phyloP scores from a whole-genome alignment of 2,797 vertebrate genomes.

The Amblyraja radiata region DNA sequence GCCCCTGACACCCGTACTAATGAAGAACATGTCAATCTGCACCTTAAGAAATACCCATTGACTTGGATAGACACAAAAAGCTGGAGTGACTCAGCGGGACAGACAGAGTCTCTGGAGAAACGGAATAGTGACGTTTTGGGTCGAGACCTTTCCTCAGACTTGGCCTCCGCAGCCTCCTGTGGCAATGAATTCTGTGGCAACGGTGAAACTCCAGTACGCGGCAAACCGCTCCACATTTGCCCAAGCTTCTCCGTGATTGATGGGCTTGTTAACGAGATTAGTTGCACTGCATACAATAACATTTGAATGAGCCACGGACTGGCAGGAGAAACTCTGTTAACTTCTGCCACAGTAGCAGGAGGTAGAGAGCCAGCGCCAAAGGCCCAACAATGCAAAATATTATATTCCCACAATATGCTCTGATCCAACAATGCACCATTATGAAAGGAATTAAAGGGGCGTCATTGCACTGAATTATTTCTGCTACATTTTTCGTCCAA shows the following conservation, averaged over 20 bases:
- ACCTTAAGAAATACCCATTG: no score
- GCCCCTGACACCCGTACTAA: no score
- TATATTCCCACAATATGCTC: not conserved
- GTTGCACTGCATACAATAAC: not conserved
- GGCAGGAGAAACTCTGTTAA: constrained; percentile 3
- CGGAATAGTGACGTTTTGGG: no score
- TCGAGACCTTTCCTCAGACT: no score
- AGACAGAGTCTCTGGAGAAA: no score
- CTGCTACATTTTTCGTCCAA: not conserved
- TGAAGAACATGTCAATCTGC: no score
- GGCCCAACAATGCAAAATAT: not conserved
- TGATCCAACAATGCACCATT: not conserved
- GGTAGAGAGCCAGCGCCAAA: not conserved
- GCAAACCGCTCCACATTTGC: not conserved
- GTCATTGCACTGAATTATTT: not conserved
- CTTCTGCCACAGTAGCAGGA: constrained; percentile 19
- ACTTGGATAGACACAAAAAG: no score
- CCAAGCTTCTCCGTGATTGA: not conserved
- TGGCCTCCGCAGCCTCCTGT: no score
- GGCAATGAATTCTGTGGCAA: no score
- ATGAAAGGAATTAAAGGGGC: not conserved
- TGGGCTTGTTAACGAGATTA: constrained; percentile 14
- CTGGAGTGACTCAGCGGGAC: no score
- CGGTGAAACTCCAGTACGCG: not conserved
- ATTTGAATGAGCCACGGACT: not conserved